phyloP scores from a whole-genome alignment of 2,113 vertebrate genomes.

The Halichoerus grypus region DNA sequence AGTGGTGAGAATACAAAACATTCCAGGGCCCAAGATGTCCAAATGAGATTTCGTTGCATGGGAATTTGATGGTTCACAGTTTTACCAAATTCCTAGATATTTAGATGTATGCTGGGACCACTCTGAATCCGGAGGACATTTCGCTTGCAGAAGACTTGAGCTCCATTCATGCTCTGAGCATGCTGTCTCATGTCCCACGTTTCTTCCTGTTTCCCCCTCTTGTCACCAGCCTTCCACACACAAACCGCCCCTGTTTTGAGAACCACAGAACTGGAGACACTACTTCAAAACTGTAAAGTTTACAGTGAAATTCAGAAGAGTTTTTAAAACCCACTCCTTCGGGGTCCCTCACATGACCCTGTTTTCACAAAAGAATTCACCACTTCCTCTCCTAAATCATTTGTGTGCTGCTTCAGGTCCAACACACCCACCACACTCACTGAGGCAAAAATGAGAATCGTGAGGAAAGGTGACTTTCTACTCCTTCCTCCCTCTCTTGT shows the following conservation, averaged over 20 bases:
- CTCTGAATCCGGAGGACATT: background rate
- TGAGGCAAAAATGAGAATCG: constrained; percentile 22
- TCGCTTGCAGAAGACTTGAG: background rate
- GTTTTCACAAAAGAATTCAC: constrained; percentile 57
- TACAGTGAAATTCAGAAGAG: background rate
- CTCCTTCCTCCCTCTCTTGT: background rate
- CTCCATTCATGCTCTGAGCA: background rate
- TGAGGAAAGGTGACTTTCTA: background rate
- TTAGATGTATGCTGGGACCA: background rate
- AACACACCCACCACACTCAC: background rate
- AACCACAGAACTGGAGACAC: background rate
- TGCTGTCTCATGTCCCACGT: rapidly evolving
- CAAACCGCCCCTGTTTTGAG: background rate
- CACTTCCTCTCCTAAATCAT: constrained; percentile 35
- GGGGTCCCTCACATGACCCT: background rate
- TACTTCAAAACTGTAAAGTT: background rate
- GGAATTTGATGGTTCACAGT: background rate
- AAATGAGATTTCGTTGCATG: background rate
- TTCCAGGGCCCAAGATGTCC: background rate
- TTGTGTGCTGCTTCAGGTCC: background rate
- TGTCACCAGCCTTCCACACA: background rate
- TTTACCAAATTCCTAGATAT: background rate
- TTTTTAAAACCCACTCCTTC: constrained; percentile 17
- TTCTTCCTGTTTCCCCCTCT: background rate
- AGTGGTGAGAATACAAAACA: background rate